A percentile compares a stretch with the other conserved stretches of the same genome.
Conservation (phyloP, 1,140 invertebrate genomes). For the Leptinotarsa undecemlineata region DNA sequence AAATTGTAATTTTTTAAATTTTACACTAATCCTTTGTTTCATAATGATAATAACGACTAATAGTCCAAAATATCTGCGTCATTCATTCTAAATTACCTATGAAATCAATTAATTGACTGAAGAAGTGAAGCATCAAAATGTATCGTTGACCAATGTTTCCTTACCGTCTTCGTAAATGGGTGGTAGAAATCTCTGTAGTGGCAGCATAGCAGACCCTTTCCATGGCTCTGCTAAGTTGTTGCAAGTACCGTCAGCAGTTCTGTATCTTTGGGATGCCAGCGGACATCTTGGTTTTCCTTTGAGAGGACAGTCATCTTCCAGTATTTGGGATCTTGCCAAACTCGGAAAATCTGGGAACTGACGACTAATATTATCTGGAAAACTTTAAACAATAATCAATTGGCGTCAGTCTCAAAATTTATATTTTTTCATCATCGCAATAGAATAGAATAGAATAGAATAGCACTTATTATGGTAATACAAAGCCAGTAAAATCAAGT, state of each 20-base stretch:
- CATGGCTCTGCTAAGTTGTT: conserved; percentile 76
- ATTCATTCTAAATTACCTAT: no score
- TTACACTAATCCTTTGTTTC: no score
- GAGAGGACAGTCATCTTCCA: conserved; percentile 62
- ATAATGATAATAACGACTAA: no score
- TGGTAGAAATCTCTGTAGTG: conserved; percentile 79
- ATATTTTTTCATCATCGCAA: no score
- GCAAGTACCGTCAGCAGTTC: conserved; percentile 84
- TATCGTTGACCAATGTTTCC: background rate
- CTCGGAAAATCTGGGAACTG: conserved; percentile 30
- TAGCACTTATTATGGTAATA: no score
- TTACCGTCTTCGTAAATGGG: conserved; percentile 82
- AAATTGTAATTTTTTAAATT: no score
- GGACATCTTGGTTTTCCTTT: conserved; percentile 64
- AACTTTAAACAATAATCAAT: conserved; percentile 29
- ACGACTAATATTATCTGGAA: conserved; percentile 39
- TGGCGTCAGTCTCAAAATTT: no score
- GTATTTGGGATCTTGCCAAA: conserved; percentile 30
- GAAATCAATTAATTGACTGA: no score
- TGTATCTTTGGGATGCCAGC: conserved; percentile 66
- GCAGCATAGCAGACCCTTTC: conserved; percentile 82
- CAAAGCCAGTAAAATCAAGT: no score
- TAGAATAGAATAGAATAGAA: no score
- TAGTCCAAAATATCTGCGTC: no score
- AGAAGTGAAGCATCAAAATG: no score